phyloP scores from a whole-genome alignment of 2,113 vertebrate species.

The Anguilla rostrata region DNA sequence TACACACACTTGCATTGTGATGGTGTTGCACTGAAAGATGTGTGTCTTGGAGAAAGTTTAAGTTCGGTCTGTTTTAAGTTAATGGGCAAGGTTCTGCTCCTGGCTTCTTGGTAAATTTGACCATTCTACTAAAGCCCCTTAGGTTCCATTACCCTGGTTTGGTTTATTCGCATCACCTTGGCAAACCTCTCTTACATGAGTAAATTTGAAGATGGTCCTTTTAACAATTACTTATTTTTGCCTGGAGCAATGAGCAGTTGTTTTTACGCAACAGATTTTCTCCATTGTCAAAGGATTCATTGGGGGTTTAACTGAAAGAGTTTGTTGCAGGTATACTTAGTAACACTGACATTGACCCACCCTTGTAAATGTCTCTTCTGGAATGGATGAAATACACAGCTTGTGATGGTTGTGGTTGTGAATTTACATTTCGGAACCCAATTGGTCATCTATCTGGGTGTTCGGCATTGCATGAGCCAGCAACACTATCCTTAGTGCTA shows the following conservation, averaged over 20 bases:
- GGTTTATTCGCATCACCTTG: not conserved
- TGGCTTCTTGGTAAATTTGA: not conserved
- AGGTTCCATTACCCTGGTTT: not conserved
- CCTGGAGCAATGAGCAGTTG: too few species aligned
- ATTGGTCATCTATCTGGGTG: not conserved
- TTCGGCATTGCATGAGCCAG: constrained; percentile 3
- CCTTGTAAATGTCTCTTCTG: not conserved
- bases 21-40: not conserved
- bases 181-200: not conserved
- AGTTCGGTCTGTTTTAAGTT: not conserved
- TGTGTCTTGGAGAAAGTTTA: not conserved
- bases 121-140: not conserved
- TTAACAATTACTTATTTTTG: not conserved
- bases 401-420: not conserved
- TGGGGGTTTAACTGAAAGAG: not conserved
- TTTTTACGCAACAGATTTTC: not conserved
- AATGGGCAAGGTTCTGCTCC: not conserved
- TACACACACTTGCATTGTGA: not conserved
- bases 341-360: not conserved
- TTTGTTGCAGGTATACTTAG: not conserved
- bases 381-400: not conserved
- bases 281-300: not conserved
- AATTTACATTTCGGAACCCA: not conserved
- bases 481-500: not conserved
- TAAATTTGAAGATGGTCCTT: not conserved